Conservation (phyloP, 2,888 invertebrate genomes). For the Amiota mariae region DNA sequence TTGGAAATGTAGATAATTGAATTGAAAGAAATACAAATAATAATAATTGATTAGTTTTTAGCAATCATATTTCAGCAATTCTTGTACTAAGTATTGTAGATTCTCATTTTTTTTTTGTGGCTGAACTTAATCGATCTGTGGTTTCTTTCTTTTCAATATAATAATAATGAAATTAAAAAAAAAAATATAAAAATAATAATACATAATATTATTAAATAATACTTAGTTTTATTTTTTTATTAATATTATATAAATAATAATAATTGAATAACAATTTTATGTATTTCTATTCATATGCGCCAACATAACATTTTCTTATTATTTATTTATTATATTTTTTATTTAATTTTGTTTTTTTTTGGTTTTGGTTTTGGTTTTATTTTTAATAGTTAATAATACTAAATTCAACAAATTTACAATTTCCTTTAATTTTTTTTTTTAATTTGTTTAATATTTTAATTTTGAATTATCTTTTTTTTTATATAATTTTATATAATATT, state of each 20-base stretch:
- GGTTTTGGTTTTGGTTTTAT: slow-evolving; percentile 9
- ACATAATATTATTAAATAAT: not conserved
- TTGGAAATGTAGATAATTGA: too few relatives aligned
- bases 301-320: slow-evolving; percentile 8
- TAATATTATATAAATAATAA: too few relatives aligned
- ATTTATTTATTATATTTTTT: not conserved
- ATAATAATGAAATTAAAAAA: not conserved
- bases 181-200: not conserved
- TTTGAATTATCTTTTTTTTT: not conserved
- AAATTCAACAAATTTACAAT: slow-evolving; percentile 26
- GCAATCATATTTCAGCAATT: too few relatives aligned
- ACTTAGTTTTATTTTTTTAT: not conserved
- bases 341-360: too few relatives aligned
- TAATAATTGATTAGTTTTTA: too few relatives aligned
- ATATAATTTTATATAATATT: too few relatives aligned
- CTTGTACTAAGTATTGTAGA: too few relatives aligned
- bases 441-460: not conserved
- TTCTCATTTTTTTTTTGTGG: too few relatives aligned
- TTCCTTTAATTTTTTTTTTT: not conserved
- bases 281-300: not conserved
- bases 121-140: too few relatives aligned
- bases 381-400: slow-evolving; percentile 19
- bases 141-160: too few relatives aligned
- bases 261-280: not conserved
- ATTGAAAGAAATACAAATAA: too few relatives aligned